Conservation (phyloP, 2,113 vertebrate genomes). For the Neotoma lepida region DNA sequence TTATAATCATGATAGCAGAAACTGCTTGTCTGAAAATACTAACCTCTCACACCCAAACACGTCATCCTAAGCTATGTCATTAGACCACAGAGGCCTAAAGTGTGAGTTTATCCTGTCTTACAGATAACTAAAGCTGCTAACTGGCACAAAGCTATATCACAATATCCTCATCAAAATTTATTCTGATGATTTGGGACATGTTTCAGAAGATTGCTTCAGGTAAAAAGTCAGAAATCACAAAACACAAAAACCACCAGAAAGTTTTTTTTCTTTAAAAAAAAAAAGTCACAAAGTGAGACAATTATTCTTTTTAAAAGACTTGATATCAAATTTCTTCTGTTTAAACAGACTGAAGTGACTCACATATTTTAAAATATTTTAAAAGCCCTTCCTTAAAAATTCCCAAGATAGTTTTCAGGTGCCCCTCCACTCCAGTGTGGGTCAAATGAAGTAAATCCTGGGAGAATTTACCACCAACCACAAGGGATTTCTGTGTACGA, state of each 20-base stretch:
- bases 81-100: not conserved
- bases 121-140: not conserved
- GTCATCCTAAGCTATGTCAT: not conserved
- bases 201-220: not conserved
- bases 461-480: not conserved
- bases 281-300: not conserved
- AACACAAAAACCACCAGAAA: not conserved
- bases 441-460: not conserved
- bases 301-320: not conserved
- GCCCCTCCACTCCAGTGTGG: not conserved
- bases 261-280: not conserved
- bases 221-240: constrained; percentile 50
- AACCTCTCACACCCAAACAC: constrained; percentile 19
- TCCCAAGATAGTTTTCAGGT: constrained; percentile 25
- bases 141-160: not conserved
- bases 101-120: not conserved
- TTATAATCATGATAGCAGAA: not conserved
- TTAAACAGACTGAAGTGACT: constrained; percentile 13
- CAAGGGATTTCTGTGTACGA: not conserved
- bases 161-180: constrained; percentile 14
- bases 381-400: constrained; percentile 40
- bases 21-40: constrained; percentile 50
- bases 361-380: constrained; percentile 44
- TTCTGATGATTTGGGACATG: not conserved
- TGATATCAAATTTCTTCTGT: constrained; percentile 29